phyloP scores from a whole-genome alignment of 1,140 invertebrate species.

The Pseudachorutes palmiensis region DNA sequence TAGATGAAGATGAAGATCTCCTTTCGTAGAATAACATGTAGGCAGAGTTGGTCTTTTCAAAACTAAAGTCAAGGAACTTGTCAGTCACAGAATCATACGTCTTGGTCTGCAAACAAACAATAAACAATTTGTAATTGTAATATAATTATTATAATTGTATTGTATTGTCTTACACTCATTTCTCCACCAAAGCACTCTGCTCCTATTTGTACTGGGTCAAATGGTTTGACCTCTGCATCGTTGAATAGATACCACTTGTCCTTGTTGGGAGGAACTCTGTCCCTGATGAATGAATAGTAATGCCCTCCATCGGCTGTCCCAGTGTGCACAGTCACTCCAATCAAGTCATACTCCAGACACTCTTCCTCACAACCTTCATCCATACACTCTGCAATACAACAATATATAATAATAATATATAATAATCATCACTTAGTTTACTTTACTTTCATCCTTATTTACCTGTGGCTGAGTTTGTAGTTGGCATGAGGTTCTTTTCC shows the following conservation, averaged over 20 bases:
- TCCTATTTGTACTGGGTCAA: conserved; percentile 87
- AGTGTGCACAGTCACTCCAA: conserved; percentile 92
- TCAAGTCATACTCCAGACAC: conserved; percentile 76
- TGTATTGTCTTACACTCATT: conserved; percentile 63
- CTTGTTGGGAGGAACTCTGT: conserved; percentile 56
- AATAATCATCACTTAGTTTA: too few relatives aligned
- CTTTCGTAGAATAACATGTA: conserved; percentile 96
- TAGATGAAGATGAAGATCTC: conserved; percentile 39
- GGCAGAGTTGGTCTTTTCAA: conserved; percentile 94
- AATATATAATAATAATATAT: too few relatives aligned
- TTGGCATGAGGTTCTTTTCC: conserved; percentile 84
- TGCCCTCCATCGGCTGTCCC: conserved; percentile 93
- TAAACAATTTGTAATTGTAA: not conserved
- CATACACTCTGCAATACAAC: too few relatives aligned
- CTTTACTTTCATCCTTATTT: too few relatives aligned
- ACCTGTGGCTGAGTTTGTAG: too few relatives aligned
- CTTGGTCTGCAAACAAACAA: conserved; percentile 64
- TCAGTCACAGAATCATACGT: conserved; percentile 92
- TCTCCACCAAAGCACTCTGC: conserved; percentile 94
- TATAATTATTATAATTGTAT: not conserved
- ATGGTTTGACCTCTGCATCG: conserved; percentile 91
- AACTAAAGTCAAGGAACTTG: conserved; percentile 94
- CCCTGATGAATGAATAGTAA: conserved; percentile 92
- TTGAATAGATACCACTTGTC: conserved; percentile 93
- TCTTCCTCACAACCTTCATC: too few relatives aligned